Evolutionary conservation across 2,113 vertebrate genomes (phyloP).

Genomic region (Acrocephalus arundinaceus): DNA sequence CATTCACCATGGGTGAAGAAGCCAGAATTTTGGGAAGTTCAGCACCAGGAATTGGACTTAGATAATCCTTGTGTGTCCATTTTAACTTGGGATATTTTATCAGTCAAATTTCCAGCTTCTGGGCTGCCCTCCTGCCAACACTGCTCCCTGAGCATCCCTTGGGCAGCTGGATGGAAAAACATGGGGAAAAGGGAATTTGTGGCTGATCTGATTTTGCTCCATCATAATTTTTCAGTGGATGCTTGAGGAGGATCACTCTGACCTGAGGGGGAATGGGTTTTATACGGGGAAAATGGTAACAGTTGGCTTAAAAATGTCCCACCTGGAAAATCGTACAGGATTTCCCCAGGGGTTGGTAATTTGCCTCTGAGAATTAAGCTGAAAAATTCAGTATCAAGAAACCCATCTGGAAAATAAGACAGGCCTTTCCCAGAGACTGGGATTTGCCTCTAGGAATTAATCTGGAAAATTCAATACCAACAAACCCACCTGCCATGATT

Average conservation of each 20-base stretch:
- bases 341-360: background rate
- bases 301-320: background rate
- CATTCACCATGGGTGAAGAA: background rate
- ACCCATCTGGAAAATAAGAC: background rate
- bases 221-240: accelerated
- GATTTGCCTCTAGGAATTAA: background rate
- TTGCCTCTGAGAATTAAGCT: background rate
- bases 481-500: background rate
- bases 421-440: background rate
- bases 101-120: background rate
- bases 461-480: background rate
- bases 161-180: background rate
- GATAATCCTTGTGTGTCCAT: background rate
- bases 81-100: background rate
- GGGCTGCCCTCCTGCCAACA: background rate
- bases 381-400: background rate
- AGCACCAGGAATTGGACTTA: background rate
- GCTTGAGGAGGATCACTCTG: background rate
- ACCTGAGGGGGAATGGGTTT: background rate
- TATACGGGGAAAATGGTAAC: accelerated
- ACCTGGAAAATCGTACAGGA: background rate
- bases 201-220: background rate
- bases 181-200: background rate
- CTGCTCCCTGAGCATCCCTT: background rate
- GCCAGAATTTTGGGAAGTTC: background rate